These are phyloP conservation scores for Colletes latitarsis DNA, from an alignment of 1,140 invertebrate species.

Conservation along the genomic window DNA sequence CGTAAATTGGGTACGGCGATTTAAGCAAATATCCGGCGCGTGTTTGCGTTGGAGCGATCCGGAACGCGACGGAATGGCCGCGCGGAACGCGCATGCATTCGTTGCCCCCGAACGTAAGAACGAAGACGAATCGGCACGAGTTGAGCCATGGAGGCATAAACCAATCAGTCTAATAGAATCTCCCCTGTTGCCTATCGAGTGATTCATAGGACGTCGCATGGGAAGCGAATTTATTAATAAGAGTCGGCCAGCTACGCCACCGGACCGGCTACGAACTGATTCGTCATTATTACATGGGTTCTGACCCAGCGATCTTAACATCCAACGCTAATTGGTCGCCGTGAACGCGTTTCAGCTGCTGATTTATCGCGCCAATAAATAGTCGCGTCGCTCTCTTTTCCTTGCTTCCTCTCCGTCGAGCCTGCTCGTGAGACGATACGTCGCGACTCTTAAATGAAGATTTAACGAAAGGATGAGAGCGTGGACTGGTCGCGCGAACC, in stretches of 20 bases:
- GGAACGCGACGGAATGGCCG: neutral
- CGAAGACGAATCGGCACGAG: slow-evolving; percentile 59
- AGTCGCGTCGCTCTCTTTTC: neutral
- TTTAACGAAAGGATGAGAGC: slow-evolving; percentile 25
- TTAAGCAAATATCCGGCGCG: slow-evolving; percentile 10
- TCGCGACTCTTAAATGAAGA: slow-evolving; percentile 15
- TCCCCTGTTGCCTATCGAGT: slow-evolving; percentile 68
- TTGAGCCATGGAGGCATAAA: slow-evolving; percentile 54
- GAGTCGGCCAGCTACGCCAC: slow-evolving; percentile 47
- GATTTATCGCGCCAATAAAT: slow-evolving; percentile 46
- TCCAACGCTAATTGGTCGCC: slow-evolving; percentile 56
- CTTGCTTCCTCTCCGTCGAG: neutral
- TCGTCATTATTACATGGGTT: slow-evolving; percentile 65
- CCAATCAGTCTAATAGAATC: slow-evolving; percentile 71
- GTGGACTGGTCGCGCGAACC: neutral
- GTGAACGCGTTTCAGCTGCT: slow-evolving; percentile 27
- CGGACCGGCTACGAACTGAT: slow-evolving; percentile 51
- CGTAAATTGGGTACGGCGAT: neutral
- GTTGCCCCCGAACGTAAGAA: slow-evolving; percentile 23
- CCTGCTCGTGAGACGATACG: neutral
- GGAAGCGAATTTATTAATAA: slow-evolving; percentile 71
- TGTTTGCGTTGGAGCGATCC: neutral
- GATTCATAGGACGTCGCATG: slow-evolving; percentile 68
- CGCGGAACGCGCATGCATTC: slow-evolving; percentile 21
- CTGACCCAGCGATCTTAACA: slow-evolving; percentile 58